These are phyloP conservation scores for Tetrao urogallus DNA, from an alignment of 2,113 vertebrate genomes.

Conservation along the genomic window DNA sequence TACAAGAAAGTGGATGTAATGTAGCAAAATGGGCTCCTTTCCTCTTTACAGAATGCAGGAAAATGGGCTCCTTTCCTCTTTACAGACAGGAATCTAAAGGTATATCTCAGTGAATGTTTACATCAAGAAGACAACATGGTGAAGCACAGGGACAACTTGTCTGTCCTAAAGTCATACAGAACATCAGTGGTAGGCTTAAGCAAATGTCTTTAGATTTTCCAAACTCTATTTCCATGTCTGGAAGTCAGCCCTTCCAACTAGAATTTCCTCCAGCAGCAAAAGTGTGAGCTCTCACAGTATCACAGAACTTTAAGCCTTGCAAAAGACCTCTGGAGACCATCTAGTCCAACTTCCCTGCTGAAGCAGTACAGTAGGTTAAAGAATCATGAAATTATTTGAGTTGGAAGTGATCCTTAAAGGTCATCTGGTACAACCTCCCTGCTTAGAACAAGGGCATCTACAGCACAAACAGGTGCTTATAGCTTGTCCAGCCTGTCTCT, in stretches of 20 bases:
- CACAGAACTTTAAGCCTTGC: background rate
- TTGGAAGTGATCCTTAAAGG: too few relatives aligned
- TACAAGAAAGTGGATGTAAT: background rate
- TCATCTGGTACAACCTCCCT: too few relatives aligned
- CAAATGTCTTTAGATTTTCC: background rate
- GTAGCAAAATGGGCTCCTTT: background rate
- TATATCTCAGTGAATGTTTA: background rate
- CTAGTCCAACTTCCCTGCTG: too few relatives aligned
- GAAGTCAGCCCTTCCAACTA: background rate
- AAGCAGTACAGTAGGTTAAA: too few relatives aligned
- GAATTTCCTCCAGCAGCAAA: background rate
- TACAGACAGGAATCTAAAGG: background rate
- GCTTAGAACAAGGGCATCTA: too few relatives aligned
- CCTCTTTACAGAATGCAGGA: background rate
- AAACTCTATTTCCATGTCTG: background rate
- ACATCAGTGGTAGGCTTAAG: background rate
- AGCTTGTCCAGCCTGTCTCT: too few relatives aligned
- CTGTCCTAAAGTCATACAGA: background rate
- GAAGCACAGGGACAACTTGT: background rate
- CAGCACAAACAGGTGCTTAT: too few relatives aligned
- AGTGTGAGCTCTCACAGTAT: background rate
- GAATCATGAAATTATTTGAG: too few relatives aligned
- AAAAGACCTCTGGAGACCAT: background rate
- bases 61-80: background rate
- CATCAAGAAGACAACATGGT: background rate